Evolutionary conservation across 2,797 vertebrate species (phyloP).

Genomic region (Crocodylus rhombifer): DNA sequence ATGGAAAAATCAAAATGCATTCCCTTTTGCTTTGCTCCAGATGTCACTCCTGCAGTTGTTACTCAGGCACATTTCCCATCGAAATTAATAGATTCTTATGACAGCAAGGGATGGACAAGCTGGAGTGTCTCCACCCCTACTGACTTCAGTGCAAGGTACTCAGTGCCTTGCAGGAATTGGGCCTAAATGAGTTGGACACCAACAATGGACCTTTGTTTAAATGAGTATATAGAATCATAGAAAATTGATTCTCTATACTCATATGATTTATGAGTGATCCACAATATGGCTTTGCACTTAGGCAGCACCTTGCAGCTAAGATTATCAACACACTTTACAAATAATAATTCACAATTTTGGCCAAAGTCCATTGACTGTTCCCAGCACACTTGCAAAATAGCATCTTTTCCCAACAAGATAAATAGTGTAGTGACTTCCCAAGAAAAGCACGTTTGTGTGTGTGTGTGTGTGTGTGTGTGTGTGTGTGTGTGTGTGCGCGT

Average conservation of each 20-base stretch:
- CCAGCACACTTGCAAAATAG: not conserved
- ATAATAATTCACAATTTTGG: not conserved
- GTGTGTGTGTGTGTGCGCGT: too few relatives aligned
- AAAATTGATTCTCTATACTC: too few relatives aligned
- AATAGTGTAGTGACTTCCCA: not conserved
- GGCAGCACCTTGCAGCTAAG: not conserved
- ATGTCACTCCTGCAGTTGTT: slow-evolving; percentile 55
- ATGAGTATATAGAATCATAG: not conserved
- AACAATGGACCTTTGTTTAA: not conserved
- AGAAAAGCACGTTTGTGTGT: not conserved
- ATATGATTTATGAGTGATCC: not conserved
- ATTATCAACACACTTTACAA: not conserved
- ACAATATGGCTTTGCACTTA: not conserved
- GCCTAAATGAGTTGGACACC: not conserved
- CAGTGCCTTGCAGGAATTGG: not conserved
- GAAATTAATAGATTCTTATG: not conserved
- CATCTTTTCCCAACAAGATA: not conserved
- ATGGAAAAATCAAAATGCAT: slow-evolving; percentile 40
- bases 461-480: too few relatives aligned
- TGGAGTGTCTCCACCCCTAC: not conserved
- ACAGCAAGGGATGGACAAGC: not conserved
- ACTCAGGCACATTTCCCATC: slow-evolving; percentile 38
- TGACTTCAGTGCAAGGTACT: not conserved
- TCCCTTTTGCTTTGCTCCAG: not conserved
- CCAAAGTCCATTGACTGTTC: not conserved